Evolutionary conservation across 37 sponge, comb jelly and placozoan species (phyloP), one percentile per base, ranked within the genome.

Genomic region (Halisarca cf. caerulea): DNA sequence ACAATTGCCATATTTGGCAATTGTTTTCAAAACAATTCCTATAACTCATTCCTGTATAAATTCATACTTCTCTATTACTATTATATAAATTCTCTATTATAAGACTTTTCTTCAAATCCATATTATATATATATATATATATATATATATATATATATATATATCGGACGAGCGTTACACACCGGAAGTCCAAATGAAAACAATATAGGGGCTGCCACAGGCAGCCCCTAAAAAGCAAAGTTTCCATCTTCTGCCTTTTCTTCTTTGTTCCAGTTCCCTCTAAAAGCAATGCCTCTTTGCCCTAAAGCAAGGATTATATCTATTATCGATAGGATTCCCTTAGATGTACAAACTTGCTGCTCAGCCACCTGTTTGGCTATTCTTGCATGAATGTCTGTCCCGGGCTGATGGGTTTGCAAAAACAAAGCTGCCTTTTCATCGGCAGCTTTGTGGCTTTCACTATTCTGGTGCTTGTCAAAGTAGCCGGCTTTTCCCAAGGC

Each of bases 281-380:
- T 74, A 17, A 85, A 77, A 54, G 85, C 37, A 60, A 77, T 85
- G 0, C 78, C 36, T 81, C 78, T 73, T 39, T 78, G 42, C 34
- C 85, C 85, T 21, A 85, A 59, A 36, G 80, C 80, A 57, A 79
- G 54, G 17, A 86, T 59, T 39, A 85, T 28, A 51, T 85, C 79
- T 61, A 85, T 85, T 55, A 55, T 55, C 57, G 57, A 55, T 17
- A 55, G 57, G 17, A 55, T 55, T 55, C 57, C 57, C 17, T 55
- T 55, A 17, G 57, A 55, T 17, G 17, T 55, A 17, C 57, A 17
- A 55, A 55, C 57, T 55, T 55, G 57, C 57, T 55, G 57, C 57
- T 55, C 57, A 55, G 57, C 57, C 17, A 55, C 57, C 17, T 55
- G 57, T 17, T 55, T 55, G 57, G 57, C 57, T 55, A 55, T 55